phyloP scores from a whole-genome alignment of 2,888 invertebrate genomes.

The Harpalus rubripes region DNA sequence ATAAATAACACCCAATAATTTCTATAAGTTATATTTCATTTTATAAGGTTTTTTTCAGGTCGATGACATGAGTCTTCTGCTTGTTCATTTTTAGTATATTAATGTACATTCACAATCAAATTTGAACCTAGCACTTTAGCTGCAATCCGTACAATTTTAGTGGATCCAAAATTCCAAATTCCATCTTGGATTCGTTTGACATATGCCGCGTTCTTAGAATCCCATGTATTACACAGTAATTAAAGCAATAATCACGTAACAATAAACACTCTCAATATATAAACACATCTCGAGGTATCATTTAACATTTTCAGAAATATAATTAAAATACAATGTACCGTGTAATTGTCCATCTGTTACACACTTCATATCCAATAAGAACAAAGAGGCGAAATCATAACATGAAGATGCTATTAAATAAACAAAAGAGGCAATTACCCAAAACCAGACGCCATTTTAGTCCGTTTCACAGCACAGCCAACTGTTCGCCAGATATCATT shows the following conservation, averaged over 20 bases:
- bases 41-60: no score
- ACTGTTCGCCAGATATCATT: conserved; percentile 69
- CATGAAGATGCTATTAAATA: conserved; percentile 13
- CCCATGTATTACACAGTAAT: conserved; percentile 20
- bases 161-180: no score
- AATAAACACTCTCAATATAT: conserved; percentile 1
- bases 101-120: no score
- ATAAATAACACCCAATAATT: no score
- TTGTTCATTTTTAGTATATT: no score
- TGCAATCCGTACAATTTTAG: no score
- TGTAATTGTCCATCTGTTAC: conserved; percentile 36
- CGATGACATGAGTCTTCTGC: no score
- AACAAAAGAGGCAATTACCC: conserved; percentile 33
- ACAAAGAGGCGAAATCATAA: conserved; percentile 22
- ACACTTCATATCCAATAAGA: conserved; percentile 15
- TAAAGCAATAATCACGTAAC: conserved; percentile 18
- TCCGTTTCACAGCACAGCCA: conserved; percentile 66
- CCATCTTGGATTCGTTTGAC: not conserved
- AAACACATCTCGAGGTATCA: conserved; percentile 26
- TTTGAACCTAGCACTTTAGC: no score
- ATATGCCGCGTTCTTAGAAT: not conserved
- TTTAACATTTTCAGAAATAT: conserved; percentile 26
- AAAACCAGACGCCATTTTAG: conserved; percentile 12
- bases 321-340: conserved; percentile 38
- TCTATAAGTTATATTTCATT: no score